phyloP scores from a whole-genome alignment of 2,113 vertebrate genomes.

The Callopanchax toddi region DNA sequence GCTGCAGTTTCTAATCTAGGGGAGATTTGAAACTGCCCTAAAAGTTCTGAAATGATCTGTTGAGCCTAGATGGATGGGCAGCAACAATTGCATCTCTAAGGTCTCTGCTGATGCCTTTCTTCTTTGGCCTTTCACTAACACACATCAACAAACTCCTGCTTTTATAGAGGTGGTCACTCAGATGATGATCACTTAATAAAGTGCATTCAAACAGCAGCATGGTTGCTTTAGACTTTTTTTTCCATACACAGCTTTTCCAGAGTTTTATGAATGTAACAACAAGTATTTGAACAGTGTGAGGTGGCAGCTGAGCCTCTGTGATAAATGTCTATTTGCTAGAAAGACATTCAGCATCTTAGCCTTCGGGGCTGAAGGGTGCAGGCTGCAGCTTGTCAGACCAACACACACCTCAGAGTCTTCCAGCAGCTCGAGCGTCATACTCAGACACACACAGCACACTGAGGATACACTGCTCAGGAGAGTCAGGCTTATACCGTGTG shows the following conservation, averaged over 20 bases:
- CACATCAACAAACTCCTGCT: no score
- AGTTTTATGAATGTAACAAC: background rate
- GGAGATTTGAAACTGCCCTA: no score
- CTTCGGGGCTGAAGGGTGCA: conserved; percentile 24
- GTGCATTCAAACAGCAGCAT: no score
- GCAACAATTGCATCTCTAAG: no score
- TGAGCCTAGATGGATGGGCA: no score
- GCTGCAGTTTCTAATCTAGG: no score
- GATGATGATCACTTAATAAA: no score
- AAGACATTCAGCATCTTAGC: background rate
- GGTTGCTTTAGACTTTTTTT: no score
- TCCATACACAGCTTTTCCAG: background rate
- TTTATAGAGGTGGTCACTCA: no score
- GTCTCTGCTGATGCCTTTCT: no score
- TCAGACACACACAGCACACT: background rate
- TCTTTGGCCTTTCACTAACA: no score
- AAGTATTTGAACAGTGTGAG: background rate
- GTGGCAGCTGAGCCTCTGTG: background rate
- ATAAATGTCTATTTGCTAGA: background rate
- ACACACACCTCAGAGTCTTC: conserved; percentile 27
- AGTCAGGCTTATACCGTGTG: conserved; percentile 1
- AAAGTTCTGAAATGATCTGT: no score
- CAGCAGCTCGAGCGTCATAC: background rate
- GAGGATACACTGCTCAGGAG: conserved; percentile 12
- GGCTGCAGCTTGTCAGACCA: conserved; percentile 42